Evolutionary conservation across 2,888 invertebrate genomes (phyloP), one percentile per base, ranked within the genome.

Genomic region (Volucella inflata): DNA sequence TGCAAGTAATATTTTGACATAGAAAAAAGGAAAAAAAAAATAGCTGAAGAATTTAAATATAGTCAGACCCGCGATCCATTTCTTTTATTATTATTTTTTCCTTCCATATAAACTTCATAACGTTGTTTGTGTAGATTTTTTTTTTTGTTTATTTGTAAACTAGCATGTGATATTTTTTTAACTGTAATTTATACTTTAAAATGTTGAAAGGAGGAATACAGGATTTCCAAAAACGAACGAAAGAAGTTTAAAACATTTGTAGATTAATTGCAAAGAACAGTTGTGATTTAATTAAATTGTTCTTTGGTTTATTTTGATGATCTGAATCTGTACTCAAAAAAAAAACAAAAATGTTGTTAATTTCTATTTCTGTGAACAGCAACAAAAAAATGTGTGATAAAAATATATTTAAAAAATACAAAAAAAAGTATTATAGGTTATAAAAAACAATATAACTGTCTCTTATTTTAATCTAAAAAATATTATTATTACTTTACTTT

Each of bases 321-420:
- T 30, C 30, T 30, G 30, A 30, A 30, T 30, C 30, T 6, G 30
- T 30, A 30, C 30, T 30, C 30, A 30, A 30, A 51, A 44, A 68
- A 68, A 62, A 57, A 48, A 21, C 67, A 84, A 60, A 48, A 71
- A 71, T 68, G 67, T 30, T 30, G 30, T 30, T 60, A 46, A 53
- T 48, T 50, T 71, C 62, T 57, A 64, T 67, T 44, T 53, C 53
- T 85, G 85, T 78, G 74, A 87, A 87, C 87, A 87, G 87, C 87
- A 82, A 82, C 87, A 87, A 87, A 87, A 87, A 87, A 87, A 82
- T 74, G 82, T 87, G 87, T 87, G 87, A 78, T 82, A 83, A 78
- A 87, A 82, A 82, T 70, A 76, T 87, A 82, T 65, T 74, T 42
- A 59, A 57, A 57, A 67, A 48, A 87, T 42, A 77, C 36, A 82